Evolutionary conservation across 2,113 vertebrate species (phyloP), one percentile per base, ranked within the genome.

Genomic region (Hemibagrus wyckioides): DNA sequence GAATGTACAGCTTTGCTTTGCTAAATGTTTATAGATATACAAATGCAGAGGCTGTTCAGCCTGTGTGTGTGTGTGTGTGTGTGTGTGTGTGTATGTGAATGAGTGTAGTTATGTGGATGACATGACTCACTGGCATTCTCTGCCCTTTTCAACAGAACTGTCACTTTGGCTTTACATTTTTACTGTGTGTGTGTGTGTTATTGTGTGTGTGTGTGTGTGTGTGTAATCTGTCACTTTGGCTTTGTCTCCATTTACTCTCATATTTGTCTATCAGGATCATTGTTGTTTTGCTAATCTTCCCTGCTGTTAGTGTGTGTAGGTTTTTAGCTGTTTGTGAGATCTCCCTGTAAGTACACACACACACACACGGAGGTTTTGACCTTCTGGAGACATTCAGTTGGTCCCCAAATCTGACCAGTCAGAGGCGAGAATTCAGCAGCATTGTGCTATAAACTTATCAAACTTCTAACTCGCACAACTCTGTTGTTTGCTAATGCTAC

Each of bases 41-140:
- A 21, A 75, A 44, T 75, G 39, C 19, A 41, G 4, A 73, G 36
- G 67, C 67, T 41, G 69, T 73, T 36, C 33, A 39, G 13, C 7
- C 17, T 21, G 19, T 14, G 61, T 10, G 69, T 8, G 19, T 67
- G 63, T 65, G 61, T 65, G 61, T 28, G 61, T n/a, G n/a, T n/a
- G n/a, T 14, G 61, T 65, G 61, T 65, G 28, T 44, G 84, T 65
- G 41, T 57, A 71, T 36, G 19, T 9, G 57, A 39, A 44, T 36
- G 39, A 33, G 48, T 11, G 39, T 54, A 44, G 56, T 63, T 83
- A 57, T 59, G 84, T 67, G 50, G 15, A 14, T 88, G 84, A 61
- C 71, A 86, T 86, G 86, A 90, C 56, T 87, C 82, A 87, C 33
- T 84, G 79, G 54, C 85, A 85, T 85, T 39, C 57, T 9, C 25